These are phyloP conservation scores for Temnothorax nylanderi DNA, from an alignment of 1,140 invertebrate species.

Conservation along the genomic window DNA sequence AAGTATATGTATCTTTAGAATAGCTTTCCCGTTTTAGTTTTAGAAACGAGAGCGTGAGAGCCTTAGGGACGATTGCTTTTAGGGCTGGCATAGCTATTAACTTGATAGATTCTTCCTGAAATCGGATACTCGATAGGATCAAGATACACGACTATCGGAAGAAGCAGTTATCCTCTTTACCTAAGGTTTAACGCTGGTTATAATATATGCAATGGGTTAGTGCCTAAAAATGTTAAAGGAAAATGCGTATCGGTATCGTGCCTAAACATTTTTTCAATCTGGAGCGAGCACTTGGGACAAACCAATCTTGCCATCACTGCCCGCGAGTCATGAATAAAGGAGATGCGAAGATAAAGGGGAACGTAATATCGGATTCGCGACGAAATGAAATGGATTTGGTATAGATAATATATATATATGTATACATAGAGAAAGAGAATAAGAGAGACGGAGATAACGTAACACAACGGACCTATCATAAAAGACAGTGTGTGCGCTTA, in stretches of 20 bases:
- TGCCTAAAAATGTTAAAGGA: constrained; percentile 24
- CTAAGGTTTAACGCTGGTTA: neutral
- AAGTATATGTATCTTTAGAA: constrained; percentile 14
- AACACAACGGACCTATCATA: constrained; percentile 79
- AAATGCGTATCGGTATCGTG: constrained; percentile 2
- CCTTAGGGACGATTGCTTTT: constrained; percentile 11
- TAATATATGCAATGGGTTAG: constrained; percentile 7
- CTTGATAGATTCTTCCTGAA: neutral
- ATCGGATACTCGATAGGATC: neutral
- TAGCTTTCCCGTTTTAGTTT: neutral
- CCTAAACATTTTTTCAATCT: constrained; percentile 13
- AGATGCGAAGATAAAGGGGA: constrained; percentile 14
- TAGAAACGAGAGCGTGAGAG: constrained; percentile 17
- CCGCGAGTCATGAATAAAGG: constrained; percentile 32
- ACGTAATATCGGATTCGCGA: constrained; percentile 10
- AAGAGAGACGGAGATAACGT: constrained; percentile 55
- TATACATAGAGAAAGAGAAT: constrained; percentile 18
- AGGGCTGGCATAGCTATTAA: neutral
- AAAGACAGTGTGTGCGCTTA: constrained; percentile 82
- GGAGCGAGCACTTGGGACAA: constrained; percentile 14
- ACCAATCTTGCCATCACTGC: constrained; percentile 49
- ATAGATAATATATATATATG: constrained; percentile 9
- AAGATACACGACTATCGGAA: constrained; percentile 13
- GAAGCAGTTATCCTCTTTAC: neutral
- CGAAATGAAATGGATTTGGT: constrained; percentile 14